Conservation (phyloP, 2,888 invertebrate species). For the Brachypalpus laphriformis region DNA sequence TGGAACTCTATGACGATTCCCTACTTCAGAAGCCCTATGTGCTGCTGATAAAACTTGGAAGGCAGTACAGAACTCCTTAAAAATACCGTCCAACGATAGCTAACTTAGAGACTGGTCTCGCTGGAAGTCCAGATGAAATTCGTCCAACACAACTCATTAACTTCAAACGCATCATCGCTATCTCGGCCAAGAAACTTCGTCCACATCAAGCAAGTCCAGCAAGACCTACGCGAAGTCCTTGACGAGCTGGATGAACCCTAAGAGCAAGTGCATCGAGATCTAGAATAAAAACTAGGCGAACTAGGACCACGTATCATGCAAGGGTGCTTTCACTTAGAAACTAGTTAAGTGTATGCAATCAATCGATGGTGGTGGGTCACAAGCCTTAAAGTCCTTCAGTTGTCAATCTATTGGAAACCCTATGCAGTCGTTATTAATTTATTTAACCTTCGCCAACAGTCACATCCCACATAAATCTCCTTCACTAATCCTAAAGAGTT, state of each 20-base stretch:
- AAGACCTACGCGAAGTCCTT: conserved; percentile 85
- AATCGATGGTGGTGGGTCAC: too few species aligned
- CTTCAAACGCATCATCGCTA: conserved; percentile 90
- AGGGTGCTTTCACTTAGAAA: conserved; percentile 30
- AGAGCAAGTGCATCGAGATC: conserved; percentile 83
- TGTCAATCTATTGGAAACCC: too few species aligned
- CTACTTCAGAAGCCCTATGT: conserved; percentile 93
- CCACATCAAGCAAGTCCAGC: conserved; percentile 86
- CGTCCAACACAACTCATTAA: conserved; percentile 87
- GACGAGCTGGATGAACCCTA: conserved; percentile 86
- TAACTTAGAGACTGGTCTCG: conserved; percentile 84
- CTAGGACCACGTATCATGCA: conserved; percentile 85
- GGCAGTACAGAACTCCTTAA: conserved; percentile 86
- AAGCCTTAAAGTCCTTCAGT: too few species aligned
- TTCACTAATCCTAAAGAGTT: not conserved
- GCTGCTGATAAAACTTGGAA: conserved; percentile 90
- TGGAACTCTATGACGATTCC: conserved; percentile 94
- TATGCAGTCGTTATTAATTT: too few species aligned
- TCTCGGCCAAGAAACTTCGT: conserved; percentile 87
- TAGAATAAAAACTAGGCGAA: conserved; percentile 84
- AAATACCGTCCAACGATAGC: conserved; percentile 85
- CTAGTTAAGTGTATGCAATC: conserved; percentile 51
- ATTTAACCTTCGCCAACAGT: too few species aligned
- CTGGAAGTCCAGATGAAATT: conserved; percentile 86
- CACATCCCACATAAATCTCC: not conserved